Evolutionary conservation across 2,113 vertebrate genomes (phyloP), one percentile per base, ranked within the genome.

Genomic region (Malurus cyaneus): DNA sequence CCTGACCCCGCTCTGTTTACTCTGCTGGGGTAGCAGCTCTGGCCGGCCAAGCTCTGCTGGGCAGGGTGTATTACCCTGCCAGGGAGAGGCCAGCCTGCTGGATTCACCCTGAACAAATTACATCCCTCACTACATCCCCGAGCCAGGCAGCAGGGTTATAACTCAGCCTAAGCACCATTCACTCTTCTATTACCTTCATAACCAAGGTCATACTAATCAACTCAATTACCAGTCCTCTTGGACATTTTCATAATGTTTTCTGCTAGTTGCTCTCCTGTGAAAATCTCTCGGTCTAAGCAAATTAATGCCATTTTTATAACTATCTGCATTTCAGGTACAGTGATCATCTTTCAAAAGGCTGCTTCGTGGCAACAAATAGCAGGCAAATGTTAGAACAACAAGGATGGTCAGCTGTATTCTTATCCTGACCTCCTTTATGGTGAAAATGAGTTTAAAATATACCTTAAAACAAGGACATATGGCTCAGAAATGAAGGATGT

Each of bases 201-300:
- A 99, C 98, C 99, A 99, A 99, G 99, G 99, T 99, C 99, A 99
- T 98, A 98, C 98, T 99, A 99, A 99, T 99, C 99, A 99, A 98
- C 98, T 99, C 99, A 99, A 99, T 99, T 99, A 99, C 98, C 98
- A 98, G 97, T 98, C 98, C 98, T 98, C 98, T 98, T 93, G 97
- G 98, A 99, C 98, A 99, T 99, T 99, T 99, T 99, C 98, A 99
- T 99, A 99, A 99, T 99, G 99, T 99, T 99, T 98, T 98, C 98
- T 98, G 99, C 98, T 99, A 99, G 98, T 99, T 99, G 98, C 99
- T 99, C 99, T 99, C 98, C 98, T 99, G 99, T 99, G 98, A 99
- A 99, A 99, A 99, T 99, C 98, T 99, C 98, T 98, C 95, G 94
- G 98, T 98, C 98, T 98, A 99, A 99, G 99, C 99, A 99, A 99